Evolutionary conservation across 2,797 vertebrate genomes (phyloP), one percentile per base, ranked within the genome.

Genomic region (Myotis daubentonii): DNA sequence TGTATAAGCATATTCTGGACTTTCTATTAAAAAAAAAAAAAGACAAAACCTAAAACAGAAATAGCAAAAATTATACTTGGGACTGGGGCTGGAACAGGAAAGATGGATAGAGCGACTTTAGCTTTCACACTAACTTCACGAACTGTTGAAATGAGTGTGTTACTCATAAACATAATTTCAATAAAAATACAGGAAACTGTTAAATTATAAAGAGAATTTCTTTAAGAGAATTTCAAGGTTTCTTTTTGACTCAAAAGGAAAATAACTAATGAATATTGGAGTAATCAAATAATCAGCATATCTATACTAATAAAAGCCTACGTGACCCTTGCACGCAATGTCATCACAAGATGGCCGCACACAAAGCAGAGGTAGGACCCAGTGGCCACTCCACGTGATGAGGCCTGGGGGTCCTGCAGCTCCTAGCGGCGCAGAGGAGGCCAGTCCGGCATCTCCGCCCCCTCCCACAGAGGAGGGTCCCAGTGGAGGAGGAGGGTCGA

Each of bases 131-230:
- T 51, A 55, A 86, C 44, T 87, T 78, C 33, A 49, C 12, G 15
- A 60, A 17, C 44, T 70, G 33, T 15, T 38, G 17, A 84, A 91
- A 81, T 51, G 28, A 94, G 74, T 19, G 16, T 8, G 0, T 15
- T 47, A 65, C 25, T 49, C 71, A 2, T 28, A 76, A 53, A 74
- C 76, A 36, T 15, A 62, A 78, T 44, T 94, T 76, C 41, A 90
- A 68, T 53, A n/a, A 47, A 66, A 91, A 75, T 53, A 49, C 1
- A 62, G 72, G 44, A 65, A 82, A 84, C 44, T 22, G 15, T 72
- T 93, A 87, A 65, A 81, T 72, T 72, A 88, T n/a, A 80, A 95
- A 76, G 41, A 80, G 8, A 91, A 84, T 15, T 11, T 95, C 62
- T 44, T 44, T 44, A 95, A 76, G 41, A 80, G 8, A 91, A 84